Evolutionary conservation across 2,797 vertebrate species (phyloP).

Genomic region (Threskiornis aethiopicus): DNA sequence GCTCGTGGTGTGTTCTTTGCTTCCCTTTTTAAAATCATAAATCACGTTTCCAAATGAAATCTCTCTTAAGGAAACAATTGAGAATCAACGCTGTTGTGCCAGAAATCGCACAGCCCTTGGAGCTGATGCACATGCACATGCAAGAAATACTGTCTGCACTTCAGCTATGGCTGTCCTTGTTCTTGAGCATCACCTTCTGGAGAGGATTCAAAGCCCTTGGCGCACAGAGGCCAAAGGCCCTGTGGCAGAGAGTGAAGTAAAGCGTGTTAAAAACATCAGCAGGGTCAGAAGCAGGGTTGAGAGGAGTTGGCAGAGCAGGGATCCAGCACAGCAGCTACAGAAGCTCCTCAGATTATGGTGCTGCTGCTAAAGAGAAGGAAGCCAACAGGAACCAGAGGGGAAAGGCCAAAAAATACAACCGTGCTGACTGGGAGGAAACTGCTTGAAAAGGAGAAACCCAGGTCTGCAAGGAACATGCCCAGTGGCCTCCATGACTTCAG

Average conservation of each 20-base stretch:
- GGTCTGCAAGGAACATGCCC: neutral
- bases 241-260: neutral
- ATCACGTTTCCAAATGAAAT: neutral
- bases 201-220: neutral
- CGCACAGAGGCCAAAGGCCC: neutral
- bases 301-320: neutral
- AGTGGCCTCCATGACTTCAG: neutral
- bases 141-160: neutral
- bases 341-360: neutral
- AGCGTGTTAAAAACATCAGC: neutral
- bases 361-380: neutral
- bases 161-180: neutral
- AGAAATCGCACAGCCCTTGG: conserved; percentile 34
- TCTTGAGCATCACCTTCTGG: conserved; percentile 25
- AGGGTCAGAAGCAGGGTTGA: neutral
- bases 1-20: neutral
- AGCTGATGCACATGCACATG: neutral
- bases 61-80: conserved; percentile 43
- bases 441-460: neutral
- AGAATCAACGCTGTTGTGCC: conserved; percentile 13
- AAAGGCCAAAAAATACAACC: conserved; percentile 19
- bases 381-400: neutral
- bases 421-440: neutral
- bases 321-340: neutral
- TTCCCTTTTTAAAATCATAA: neutral